A percentile compares a stretch with the other conserved stretches of the same genome.
Evolutionary conservation across 2,888 invertebrate genomes (phyloP).

Genomic region (Lasioglossum villosulum): DNA sequence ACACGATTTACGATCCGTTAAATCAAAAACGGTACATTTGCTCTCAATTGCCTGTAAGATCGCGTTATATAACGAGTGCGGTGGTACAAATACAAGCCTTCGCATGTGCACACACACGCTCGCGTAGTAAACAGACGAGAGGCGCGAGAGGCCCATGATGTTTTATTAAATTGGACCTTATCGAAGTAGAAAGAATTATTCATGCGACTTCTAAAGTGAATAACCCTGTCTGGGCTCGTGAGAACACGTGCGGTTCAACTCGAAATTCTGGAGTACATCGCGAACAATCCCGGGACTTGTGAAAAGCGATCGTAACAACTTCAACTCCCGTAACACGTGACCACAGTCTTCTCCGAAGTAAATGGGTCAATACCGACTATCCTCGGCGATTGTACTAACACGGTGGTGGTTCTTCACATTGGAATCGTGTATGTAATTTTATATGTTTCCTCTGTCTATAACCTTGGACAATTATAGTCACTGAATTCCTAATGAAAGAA

Average conservation of each 20-base stretch:
- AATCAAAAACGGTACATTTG: slow-evolving; percentile 56
- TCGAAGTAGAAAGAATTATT: slow-evolving; percentile 37
- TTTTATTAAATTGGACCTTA: slow-evolving; percentile 34
- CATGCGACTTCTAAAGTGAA: slow-evolving; percentile 33
- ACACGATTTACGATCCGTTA: slow-evolving; percentile 49
- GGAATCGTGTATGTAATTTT: too few species aligned
- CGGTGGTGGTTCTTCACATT: too few species aligned
- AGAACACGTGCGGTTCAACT: not conserved
- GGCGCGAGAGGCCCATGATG: slow-evolving; percentile 1
- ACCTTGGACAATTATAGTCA: too few species aligned
- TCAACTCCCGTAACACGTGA: not conserved
- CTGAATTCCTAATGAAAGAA: too few species aligned
- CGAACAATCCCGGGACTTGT: not conserved
- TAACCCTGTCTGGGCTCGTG: not conserved
- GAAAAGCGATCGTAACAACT: not conserved
- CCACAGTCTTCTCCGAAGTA: not conserved
- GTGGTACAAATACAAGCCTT: not conserved
- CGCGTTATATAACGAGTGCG: slow-evolving; percentile 33
- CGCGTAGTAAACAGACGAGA: not conserved
- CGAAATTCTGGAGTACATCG: not conserved
- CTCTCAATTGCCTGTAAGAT: slow-evolving; percentile 50
- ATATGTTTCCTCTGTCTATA: too few species aligned
- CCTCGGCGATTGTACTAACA: too few species aligned
- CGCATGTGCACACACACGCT: not conserved
- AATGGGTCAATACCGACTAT: not conserved